Base-by-base conservation (phyloP, 2,797 vertebrate genomes). In the Sphenopsis melanotis region DNA sequence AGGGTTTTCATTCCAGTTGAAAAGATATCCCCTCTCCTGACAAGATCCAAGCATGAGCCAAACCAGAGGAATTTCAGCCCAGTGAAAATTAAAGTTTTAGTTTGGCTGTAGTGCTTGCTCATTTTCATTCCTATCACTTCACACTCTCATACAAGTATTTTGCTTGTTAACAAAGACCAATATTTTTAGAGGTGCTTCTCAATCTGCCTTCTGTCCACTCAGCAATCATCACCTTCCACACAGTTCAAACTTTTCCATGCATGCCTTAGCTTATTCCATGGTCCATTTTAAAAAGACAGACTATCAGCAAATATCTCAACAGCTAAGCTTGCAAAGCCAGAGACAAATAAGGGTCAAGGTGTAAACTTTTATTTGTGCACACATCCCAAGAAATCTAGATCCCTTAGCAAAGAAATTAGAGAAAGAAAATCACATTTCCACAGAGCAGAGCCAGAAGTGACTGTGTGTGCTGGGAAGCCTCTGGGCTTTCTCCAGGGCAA, bases 51-150 rank as follows among this genome's bases (percentile, higher is more conserved):
- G 15, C 50, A 59, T 21, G n/a, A 78, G n/a, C 47, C 34, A 91
- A 86, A 41, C 47, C 69, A 78, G 80, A 76, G 42, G 85, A 90
- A 65, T 56, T 78, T 86, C 61, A 88, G 32, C 10, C 37, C 59
- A 83, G 39, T 69, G 50, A 90, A 93, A 91, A 69, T 21, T 55
- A 10, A 72, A 55, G 41, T 79, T 90, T 87, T 44, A 15, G 27
- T 68, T 75, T 75, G 69, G 36, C 49, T 82, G 29, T 63, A 87
- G 75, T 19, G 39, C 49, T 69, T 77, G 27, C 26, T 76, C 44
- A 76, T 89, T 87, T 91, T 92, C 84, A 87, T 87, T 94, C 75
- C 87, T 75, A 50, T 87, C 79, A 83, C 68, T 94, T 93, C 91
- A 85, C 82, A 75, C 89, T 77, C 79, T 83, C 71, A 36, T 52